Percentiles rank a stretch among this genome's conserved stretches.
Evolutionary conservation across 1,140 invertebrate species (phyloP).

Genomic region (Lasioglossum baleicum): DNA sequence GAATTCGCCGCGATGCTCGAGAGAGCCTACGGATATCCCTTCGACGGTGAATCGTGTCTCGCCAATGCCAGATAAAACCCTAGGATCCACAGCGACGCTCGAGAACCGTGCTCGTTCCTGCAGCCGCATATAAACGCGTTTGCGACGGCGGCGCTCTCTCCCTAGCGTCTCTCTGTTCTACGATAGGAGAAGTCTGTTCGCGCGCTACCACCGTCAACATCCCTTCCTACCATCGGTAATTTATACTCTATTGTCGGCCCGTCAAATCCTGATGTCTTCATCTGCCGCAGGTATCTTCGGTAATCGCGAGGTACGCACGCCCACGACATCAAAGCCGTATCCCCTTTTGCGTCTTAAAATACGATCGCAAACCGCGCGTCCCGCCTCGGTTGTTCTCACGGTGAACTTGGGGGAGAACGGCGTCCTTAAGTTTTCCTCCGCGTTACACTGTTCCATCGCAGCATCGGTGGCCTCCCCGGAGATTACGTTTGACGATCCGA

Average conservation of each 20-base stretch:
- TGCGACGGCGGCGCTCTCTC: no score
- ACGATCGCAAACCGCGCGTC: not conserved
- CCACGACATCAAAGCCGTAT: not conserved
- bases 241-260: slow-evolving; percentile 68
- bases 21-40: slow-evolving; percentile 44
- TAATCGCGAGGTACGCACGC: slow-evolving; percentile 32
- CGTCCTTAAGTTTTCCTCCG: no score
- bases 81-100: slow-evolving; percentile 12
- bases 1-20: slow-evolving; percentile 65
- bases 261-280: slow-evolving; percentile 71
- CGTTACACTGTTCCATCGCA: not conserved
- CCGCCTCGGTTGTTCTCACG: not conserved
- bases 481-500: slow-evolving; percentile 56
- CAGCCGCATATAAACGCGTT: not conserved
- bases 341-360: not conserved
- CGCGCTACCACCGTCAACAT: slow-evolving; percentile 39
- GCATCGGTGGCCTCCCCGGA: slow-evolving; percentile 17
- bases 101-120: not conserved
- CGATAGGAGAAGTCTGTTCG: slow-evolving; percentile 7
- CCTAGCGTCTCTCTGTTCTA: not conserved
- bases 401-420: not conserved
- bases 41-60: slow-evolving; percentile 49
- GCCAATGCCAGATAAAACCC: slow-evolving; percentile 61
- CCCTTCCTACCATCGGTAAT: slow-evolving; percentile 62
- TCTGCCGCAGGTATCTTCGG: slow-evolving; percentile 58